phyloP scores from a whole-genome alignment of 2,113 vertebrate genomes.

The Taxidea taxus region DNA sequence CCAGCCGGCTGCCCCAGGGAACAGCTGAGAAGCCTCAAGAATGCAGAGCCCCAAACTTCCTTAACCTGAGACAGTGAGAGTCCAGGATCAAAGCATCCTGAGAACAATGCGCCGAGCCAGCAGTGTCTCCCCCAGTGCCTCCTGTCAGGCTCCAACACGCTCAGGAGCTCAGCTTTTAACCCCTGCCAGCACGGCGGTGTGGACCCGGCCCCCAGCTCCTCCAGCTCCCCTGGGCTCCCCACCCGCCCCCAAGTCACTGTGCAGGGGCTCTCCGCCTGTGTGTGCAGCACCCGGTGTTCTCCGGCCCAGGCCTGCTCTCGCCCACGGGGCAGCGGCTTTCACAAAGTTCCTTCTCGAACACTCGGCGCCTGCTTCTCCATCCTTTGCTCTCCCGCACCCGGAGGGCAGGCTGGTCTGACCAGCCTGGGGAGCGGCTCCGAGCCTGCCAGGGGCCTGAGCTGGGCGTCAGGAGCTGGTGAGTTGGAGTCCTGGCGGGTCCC shows the following conservation, averaged over 20 bases:
- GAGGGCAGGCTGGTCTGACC: background rate
- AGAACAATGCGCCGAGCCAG: background rate
- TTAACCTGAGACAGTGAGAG: slow-evolving; percentile 51
- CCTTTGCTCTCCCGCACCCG: fast-evolving
- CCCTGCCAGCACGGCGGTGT: fast-evolving
- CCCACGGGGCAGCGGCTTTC: fast-evolving
- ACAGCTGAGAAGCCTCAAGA: slow-evolving; percentile 18
- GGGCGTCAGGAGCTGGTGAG: fast-evolving
- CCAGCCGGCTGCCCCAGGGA: background rate
- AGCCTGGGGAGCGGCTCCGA: background rate
- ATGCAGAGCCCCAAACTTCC: slow-evolving; percentile 37
- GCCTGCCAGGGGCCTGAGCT: background rate
- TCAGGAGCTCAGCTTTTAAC: background rate
- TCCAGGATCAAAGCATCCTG: background rate
- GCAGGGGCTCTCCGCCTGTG: too few relatives aligned
- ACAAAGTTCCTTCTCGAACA: fast-evolving
- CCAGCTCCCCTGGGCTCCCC: background rate
- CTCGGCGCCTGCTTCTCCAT: background rate
- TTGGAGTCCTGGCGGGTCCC: fast-evolving
- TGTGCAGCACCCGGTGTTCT: background rate
- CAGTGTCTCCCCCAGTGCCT: background rate
- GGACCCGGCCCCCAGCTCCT: fast-evolving
- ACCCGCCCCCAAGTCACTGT: background rate
- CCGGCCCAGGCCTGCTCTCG: fast-evolving
- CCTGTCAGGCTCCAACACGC: background rate